A percentile compares a stretch with the other conserved stretches of the same genome.
These are phyloP conservation scores for Pyrgus malvae DNA, from an alignment of 2,888 invertebrate species.

Conservation along the genomic window DNA sequence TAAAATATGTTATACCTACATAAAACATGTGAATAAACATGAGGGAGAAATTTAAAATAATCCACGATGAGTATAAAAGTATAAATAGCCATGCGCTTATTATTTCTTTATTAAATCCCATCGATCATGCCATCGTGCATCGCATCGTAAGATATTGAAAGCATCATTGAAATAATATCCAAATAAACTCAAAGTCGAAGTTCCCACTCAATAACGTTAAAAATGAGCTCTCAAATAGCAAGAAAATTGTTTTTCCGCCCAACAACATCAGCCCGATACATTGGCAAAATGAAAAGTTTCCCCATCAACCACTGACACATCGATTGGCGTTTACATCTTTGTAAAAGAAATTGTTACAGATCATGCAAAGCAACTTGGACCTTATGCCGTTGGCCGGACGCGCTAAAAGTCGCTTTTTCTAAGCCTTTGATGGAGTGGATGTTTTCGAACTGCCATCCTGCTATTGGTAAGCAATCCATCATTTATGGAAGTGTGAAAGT, in stretches of 20 bases:
- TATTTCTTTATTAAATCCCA: no score
- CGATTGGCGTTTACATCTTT: constrained; percentile 78
- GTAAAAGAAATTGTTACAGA: constrained; percentile 64
- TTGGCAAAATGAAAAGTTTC: constrained; percentile 77
- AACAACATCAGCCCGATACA: constrained; percentile 57
- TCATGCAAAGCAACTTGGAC: constrained; percentile 60
- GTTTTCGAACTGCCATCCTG: constrained; percentile 61
- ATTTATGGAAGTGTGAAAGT: constrained; percentile 56
- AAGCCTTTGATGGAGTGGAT: constrained; percentile 51
- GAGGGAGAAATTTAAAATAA: background rate
- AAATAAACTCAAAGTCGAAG: constrained; percentile 50
- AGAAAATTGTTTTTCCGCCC: constrained; percentile 72
- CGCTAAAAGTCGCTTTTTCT: constrained; percentile 46
- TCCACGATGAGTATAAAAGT: background rate
- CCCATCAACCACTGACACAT: constrained; percentile 75
- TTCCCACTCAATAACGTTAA: constrained; percentile 72
- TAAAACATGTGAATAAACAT: no score
- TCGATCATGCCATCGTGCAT: constrained; percentile 47
- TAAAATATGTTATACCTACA: no score
- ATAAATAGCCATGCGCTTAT: no score
- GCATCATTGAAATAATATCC: constrained; percentile 48
- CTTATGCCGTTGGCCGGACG: constrained; percentile 49
- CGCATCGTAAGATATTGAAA: constrained; percentile 39
- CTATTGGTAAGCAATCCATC: constrained; percentile 72
- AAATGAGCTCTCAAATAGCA: constrained; percentile 69